phyloP scores from a whole-genome alignment of 2,113 vertebrate species.

The Micromys minutus region DNA sequence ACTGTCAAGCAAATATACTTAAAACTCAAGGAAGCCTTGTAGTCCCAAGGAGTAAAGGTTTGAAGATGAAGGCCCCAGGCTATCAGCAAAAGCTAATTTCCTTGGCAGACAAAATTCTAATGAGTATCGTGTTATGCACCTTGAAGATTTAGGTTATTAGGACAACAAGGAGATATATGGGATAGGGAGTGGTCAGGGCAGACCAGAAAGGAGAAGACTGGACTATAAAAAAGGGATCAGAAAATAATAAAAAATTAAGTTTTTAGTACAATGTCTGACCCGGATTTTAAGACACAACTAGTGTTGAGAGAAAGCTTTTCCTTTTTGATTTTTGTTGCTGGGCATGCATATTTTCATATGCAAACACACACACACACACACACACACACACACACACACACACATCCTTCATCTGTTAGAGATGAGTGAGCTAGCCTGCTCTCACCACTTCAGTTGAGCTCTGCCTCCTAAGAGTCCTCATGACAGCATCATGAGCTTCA shows the following conservation, averaged over 20 bases:
- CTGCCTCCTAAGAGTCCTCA: background rate
- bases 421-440: background rate
- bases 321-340: background rate
- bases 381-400: background rate
- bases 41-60: too few species aligned
- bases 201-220: too few species aligned
- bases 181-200: too few species aligned
- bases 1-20: background rate
- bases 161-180: too few species aligned
- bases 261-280: background rate
- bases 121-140: too few species aligned
- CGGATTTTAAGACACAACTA: background rate
- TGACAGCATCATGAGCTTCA: accelerated
- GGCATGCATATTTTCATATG: background rate
- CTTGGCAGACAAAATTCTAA: background rate
- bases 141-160: background rate
- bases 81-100: background rate
- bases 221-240: too few species aligned
- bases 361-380: background rate
- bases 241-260: background rate
- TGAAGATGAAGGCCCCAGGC: background rate
- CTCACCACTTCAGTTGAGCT: background rate
- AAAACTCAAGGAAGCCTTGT: background rate
- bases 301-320: background rate
- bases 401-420: background rate